Evolutionary conservation across 2,113 vertebrate genomes (phyloP).

Genomic region (Oenanthe oenanthe): DNA sequence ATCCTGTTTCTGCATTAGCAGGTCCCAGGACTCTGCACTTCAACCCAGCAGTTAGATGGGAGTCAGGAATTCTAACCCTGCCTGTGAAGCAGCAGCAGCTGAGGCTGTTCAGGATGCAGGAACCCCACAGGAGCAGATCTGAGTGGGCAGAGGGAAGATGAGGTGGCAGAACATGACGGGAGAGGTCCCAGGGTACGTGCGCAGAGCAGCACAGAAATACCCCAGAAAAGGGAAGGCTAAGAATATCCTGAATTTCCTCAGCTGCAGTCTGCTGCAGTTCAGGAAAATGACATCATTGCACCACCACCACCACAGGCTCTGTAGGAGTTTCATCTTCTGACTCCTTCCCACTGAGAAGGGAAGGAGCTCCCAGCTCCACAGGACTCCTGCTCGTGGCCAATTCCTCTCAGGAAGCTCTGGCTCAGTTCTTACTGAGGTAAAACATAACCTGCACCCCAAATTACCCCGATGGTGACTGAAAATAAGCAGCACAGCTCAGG

Average conservation of each 20-base stretch:
- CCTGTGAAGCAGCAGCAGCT: neutral
- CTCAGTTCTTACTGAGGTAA: neutral
- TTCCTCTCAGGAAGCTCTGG: neutral
- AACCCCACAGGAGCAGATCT: neutral
- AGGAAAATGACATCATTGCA: conserved; percentile 35
- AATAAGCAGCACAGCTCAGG: neutral
- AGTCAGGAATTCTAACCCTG: neutral
- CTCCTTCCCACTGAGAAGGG: neutral
- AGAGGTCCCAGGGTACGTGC: neutral
- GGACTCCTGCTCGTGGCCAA: neutral
- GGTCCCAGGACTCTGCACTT: neutral
- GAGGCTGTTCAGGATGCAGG: neutral
- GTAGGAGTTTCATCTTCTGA: neutral
- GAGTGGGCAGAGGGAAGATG: neutral
- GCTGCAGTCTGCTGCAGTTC: conserved; percentile 37
- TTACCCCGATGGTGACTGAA: neutral
- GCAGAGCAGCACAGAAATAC: neutral
- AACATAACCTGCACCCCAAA: neutral
- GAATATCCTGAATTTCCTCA: neutral
- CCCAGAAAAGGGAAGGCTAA: neutral
- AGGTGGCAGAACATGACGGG: neutral
- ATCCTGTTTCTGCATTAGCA: neutral
- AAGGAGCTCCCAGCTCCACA: neutral
- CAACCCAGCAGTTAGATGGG: neutral
- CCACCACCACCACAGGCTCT: neutral